A percentile compares a stretch with the other conserved stretches of the same genome.
Evolutionary conservation across 2,888 invertebrate genomes (phyloP).

Genomic region (Drosophila cognata): DNA sequence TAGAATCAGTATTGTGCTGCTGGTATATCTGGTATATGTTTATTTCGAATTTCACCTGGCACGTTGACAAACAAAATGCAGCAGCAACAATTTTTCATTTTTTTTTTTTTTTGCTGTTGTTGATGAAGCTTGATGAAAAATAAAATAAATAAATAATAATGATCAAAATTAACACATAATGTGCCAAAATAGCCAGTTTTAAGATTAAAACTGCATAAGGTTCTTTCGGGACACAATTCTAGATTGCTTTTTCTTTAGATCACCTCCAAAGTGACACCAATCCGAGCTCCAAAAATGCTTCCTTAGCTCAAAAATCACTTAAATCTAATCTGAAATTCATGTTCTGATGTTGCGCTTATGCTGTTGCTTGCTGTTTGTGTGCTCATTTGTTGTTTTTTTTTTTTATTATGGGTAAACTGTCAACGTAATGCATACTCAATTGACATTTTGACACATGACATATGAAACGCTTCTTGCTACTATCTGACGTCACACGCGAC

Average conservation of each 20-base stretch:
- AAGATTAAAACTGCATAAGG: slow-evolving; percentile 31
- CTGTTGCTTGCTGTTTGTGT: background rate
- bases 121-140: background rate
- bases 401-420: slow-evolving; percentile 17
- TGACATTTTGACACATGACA: slow-evolving; percentile 42
- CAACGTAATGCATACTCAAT: slow-evolving; percentile 34
- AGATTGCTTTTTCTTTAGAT: slow-evolving; percentile 15
- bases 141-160: slow-evolving; percentile 4
- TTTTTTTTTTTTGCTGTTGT: background rate
- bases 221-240: slow-evolving; percentile 8
- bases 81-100: background rate
- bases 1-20: background rate
- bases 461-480: slow-evolving; percentile 4
- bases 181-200: background rate
- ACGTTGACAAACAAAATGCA: slow-evolving; percentile 3
- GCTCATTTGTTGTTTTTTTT: background rate
- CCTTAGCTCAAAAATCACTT: slow-evolving; percentile 8
- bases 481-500: slow-evolving; percentile 21
- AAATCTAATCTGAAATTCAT: slow-evolving; percentile 16
- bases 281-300: background rate
- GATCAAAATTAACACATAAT: background rate
- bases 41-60: slow-evolving; percentile 9
- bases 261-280: slow-evolving; percentile 8
- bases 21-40: background rate
- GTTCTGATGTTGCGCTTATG: background rate